phyloP scores from a whole-genome alignment of 2,113 vertebrate species.

The Sylvia atricapilla region DNA sequence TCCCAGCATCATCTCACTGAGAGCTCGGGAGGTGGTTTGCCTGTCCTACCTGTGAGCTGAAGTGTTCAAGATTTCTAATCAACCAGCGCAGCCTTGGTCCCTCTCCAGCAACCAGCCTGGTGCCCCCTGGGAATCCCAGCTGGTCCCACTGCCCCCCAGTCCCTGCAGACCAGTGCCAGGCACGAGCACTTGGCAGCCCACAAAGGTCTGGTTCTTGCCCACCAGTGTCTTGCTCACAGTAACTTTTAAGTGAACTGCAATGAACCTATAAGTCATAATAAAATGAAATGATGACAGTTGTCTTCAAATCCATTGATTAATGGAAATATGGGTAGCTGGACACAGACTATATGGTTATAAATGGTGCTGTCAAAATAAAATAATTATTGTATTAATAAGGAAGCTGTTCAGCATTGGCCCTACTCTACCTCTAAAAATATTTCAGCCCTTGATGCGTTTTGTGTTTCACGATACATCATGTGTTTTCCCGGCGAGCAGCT shows the following conservation, averaged over 20 bases:
- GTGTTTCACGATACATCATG: neutral
- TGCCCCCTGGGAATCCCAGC: neutral
- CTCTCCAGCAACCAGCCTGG: neutral
- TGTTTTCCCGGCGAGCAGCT: neutral
- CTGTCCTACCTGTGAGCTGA: neutral
- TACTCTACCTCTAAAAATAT: neutral
- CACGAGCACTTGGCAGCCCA: rapidly evolving
- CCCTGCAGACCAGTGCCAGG: neutral
- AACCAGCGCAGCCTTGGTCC: too few species aligned
- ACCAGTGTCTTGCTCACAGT: neutral
- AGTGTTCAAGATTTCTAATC: neutral
- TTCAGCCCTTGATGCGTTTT: slow-evolving; percentile 27
- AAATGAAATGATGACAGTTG: slow-evolving; percentile 72
- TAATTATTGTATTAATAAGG: slow-evolving; percentile 82
- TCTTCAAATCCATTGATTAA: slow-evolving; percentile 77
- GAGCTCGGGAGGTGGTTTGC: rapidly evolving
- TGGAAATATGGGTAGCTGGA: slow-evolving; percentile 75
- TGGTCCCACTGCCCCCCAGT: neutral
- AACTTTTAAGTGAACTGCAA: slow-evolving; percentile 60
- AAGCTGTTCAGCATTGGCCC: slow-evolving; percentile 49
- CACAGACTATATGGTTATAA: slow-evolving; percentile 80
- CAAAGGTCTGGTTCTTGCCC: neutral
- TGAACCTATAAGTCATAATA: slow-evolving; percentile 75
- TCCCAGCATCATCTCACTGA: rapidly evolving
- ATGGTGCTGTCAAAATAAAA: slow-evolving; percentile 78